Conservation (phyloP, 1,140 invertebrate genomes). For the Bombus fervidus region DNA sequence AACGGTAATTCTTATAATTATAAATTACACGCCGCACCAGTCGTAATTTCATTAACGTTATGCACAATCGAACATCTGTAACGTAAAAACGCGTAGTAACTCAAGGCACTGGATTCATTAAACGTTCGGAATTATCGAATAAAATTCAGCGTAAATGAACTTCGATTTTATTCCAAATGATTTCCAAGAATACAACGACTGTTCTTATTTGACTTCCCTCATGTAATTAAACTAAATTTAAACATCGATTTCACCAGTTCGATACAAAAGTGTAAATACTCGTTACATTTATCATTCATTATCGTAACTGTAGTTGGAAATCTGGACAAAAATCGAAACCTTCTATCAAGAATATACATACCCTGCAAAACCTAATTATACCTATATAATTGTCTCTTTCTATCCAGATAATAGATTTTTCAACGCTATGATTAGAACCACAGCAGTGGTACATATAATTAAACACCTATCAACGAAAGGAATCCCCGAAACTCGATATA, state of each 20-base stretch:
- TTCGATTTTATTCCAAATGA: background rate
- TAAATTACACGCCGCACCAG: background rate
- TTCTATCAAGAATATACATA: background rate
- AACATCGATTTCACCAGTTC: background rate
- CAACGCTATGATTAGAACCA: background rate
- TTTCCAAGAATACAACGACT: background rate
- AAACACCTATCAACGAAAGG: background rate
- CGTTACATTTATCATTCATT: too few species aligned
- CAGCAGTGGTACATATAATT: background rate
- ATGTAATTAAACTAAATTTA: background rate
- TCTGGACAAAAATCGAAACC: background rate
- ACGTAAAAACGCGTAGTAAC: background rate
- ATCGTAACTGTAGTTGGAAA: background rate
- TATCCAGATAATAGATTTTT: background rate
- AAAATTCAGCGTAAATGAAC: background rate
- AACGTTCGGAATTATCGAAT: conserved; percentile 2
- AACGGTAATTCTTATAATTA: conserved; percentile 25
- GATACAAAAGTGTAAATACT: background rate
- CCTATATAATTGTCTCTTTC: background rate
- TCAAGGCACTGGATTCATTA: conserved; percentile 24
- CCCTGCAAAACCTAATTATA: background rate
- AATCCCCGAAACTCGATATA: background rate
- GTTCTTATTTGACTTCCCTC: background rate
- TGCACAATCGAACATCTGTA: background rate
- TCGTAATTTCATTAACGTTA: background rate